A percentile compares a stretch with the other conserved stretches of the same genome.
These are phyloP conservation scores for Agrochola lychnidis DNA, from an alignment of 2,888 invertebrate species.

Conservation along the genomic window DNA sequence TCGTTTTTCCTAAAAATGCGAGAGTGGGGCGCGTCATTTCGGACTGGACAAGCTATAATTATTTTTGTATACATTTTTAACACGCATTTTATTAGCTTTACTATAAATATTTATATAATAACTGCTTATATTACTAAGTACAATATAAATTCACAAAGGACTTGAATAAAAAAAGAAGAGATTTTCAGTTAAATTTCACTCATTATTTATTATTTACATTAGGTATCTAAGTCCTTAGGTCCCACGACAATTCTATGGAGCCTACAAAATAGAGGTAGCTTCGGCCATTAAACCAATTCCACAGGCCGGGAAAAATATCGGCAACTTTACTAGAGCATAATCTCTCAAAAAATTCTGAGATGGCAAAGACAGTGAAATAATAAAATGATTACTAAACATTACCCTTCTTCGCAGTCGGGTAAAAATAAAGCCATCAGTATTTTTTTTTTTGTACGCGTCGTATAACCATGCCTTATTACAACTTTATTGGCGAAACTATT, in stretches of 20 bases:
- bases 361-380: neutral
- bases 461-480: neutral
- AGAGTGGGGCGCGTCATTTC: too few relatives aligned
- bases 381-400: neutral
- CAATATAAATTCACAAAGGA: too few relatives aligned
- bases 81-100: neutral
- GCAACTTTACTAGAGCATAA: neutral
- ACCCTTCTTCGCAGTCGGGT: neutral
- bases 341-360: neutral
- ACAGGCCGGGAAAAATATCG: neutral
- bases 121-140: neutral
- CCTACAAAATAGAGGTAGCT: slow-evolving; percentile 1
- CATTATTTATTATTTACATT: neutral
- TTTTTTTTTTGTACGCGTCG: neutral
- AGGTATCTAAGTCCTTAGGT: neutral
- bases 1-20: too few relatives aligned
- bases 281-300: neutral
- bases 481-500: neutral
- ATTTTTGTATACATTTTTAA: neutral
- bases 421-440: too few relatives aligned
- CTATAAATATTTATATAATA: neutral
- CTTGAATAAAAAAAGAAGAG: neutral
- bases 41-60: neutral
- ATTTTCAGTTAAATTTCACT: too few relatives aligned
- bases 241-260: neutral